Evolutionary conservation across 2,113 vertebrate genomes (phyloP).

Genomic region (Lepidothrix coronata): DNA sequence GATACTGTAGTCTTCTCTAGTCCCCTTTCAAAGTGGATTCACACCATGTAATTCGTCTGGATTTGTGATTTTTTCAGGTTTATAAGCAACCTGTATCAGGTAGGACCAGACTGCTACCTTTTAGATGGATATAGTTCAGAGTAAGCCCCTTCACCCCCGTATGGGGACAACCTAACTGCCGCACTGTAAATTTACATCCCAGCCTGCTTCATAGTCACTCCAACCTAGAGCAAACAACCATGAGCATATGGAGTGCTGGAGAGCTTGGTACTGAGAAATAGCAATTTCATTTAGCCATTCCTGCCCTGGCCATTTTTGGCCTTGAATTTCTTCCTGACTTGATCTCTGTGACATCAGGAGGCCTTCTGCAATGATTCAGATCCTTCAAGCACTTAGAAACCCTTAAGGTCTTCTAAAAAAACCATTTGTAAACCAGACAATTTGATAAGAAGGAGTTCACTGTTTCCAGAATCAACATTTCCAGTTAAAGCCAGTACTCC

Average conservation of each 20-base stretch:
- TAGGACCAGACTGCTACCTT: not conserved
- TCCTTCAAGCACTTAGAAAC: not conserved
- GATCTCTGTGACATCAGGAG: not conserved
- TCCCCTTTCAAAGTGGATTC: not conserved
- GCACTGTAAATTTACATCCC: not conserved
- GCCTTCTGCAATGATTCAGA: not conserved
- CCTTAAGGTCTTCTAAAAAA: slow-evolving; percentile 11
- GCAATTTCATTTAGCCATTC: not conserved
- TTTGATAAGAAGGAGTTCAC: slow-evolving; percentile 49
- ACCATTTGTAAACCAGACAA: not conserved
- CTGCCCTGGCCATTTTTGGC: not conserved
- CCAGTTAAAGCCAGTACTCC: slow-evolving; percentile 33
- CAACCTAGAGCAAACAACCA: not conserved
- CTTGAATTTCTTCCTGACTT: not conserved
- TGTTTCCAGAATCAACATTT: slow-evolving; percentile 41
- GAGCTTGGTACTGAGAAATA: not conserved
- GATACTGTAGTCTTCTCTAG: not conserved
- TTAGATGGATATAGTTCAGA: not conserved
- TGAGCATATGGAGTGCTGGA: not conserved
- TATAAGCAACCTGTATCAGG: not conserved
- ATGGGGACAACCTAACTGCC: not conserved
- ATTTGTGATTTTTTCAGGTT: not conserved
- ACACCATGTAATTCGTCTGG: not conserved
- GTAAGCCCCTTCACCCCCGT: not conserved
- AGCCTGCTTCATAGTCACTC: not conserved